Conservation (phyloP, 2,113 vertebrate genomes). For the Dasyurus viverrinus region DNA sequence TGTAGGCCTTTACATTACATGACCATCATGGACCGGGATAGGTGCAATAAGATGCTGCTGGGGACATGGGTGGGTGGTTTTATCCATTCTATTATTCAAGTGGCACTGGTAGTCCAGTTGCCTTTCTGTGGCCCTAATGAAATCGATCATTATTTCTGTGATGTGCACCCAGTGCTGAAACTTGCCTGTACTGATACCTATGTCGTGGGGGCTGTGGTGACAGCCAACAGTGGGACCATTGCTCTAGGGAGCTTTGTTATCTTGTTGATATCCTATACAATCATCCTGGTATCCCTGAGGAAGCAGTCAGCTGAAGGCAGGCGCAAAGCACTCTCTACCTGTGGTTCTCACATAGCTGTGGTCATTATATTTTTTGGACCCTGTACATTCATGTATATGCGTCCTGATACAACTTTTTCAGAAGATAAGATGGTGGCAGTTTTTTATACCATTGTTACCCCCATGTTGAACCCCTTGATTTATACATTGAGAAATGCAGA, state of each 20-base stretch:
- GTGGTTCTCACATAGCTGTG: conserved; percentile 57
- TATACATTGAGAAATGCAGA: conserved; percentile 70
- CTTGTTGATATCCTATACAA: conserved; percentile 48
- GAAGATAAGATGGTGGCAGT: conserved; percentile 67
- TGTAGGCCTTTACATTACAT: conserved; percentile 57
- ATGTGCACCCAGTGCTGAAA: conserved; percentile 63
- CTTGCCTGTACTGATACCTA: conserved; percentile 63
- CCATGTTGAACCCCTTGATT: conserved; percentile 68
- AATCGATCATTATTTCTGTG: conserved; percentile 71
- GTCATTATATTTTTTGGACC: conserved; percentile 64
- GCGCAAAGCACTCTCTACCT: conserved; percentile 59
- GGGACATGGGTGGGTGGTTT: conserved; percentile 58
- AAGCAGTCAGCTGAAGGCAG: conserved; percentile 58
- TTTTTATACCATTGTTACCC: conserved; percentile 68
- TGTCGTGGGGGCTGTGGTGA: conserved; percentile 20
- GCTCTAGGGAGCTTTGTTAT: conserved; percentile 54
- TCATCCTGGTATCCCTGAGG: conserved; percentile 60
- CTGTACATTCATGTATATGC: conserved; percentile 69
- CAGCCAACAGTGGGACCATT: conserved; percentile 61
- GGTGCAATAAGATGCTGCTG: conserved; percentile 59
- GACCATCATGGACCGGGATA: conserved; percentile 49
- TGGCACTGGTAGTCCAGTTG: conserved; percentile 37
- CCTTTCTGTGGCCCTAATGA: conserved; percentile 72
- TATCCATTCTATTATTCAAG: conserved; percentile 51
- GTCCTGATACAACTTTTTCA: conserved; percentile 51